A percentile compares a stretch with the other conserved stretches of the same genome.
phyloP scores from a whole-genome alignment of 1,140 invertebrate genomes.

The Reticulitermes speratus region DNA sequence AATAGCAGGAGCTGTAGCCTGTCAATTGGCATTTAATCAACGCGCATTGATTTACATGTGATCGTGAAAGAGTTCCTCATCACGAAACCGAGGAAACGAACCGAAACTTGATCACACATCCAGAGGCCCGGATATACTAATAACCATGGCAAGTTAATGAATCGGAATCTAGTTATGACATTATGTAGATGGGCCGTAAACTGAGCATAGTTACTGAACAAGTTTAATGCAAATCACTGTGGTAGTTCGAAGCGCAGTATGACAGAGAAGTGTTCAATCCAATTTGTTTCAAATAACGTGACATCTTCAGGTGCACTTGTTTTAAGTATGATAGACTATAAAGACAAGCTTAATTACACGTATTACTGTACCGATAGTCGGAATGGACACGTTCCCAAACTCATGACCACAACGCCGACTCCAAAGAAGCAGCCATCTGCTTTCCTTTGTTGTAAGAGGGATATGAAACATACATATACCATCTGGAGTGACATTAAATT shows the following conservation, averaged over 20 bases:
- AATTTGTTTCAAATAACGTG: too few species aligned
- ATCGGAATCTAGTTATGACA: neutral
- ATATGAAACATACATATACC: too few species aligned
- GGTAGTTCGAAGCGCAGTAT: neutral
- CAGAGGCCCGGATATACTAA: neutral
- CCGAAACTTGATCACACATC: neutral
- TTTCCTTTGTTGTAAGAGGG: too few species aligned
- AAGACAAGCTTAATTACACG: too few species aligned
- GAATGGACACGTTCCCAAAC: too few species aligned
- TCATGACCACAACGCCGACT: too few species aligned
- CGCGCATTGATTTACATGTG: neutral
- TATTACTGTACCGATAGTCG: too few species aligned
- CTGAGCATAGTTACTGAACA: neutral
- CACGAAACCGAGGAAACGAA: neutral
- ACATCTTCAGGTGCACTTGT: too few species aligned
- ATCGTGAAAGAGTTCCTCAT: neutral
- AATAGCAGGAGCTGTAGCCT: neutral
- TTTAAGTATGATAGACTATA: too few species aligned
- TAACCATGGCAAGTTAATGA: neutral
- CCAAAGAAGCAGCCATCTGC: too few species aligned
- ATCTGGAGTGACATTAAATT: too few species aligned
- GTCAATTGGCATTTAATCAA: neutral
- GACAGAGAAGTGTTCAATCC: neutral
- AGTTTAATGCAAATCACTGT: neutral
- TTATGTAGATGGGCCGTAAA: neutral